Conservation (phyloP, 2,888 invertebrate species). For the Archips xylosteana region DNA sequence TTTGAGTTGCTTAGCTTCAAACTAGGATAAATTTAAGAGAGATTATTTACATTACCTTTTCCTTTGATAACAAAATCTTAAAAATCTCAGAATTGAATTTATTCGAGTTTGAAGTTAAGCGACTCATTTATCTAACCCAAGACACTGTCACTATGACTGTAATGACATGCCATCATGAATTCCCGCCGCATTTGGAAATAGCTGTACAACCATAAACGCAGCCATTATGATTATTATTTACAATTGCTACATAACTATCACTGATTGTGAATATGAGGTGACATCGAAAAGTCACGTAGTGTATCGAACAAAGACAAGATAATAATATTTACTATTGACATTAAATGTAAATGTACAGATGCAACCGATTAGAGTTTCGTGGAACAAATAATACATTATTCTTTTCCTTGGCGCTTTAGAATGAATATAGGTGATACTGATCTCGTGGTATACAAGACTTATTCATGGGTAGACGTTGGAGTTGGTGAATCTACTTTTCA, state of each 20-base stretch:
- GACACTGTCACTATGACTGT: not conserved
- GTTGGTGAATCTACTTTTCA: not conserved
- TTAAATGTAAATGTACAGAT: not conserved
- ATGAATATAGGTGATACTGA: too few species aligned
- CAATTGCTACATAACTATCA: slow-evolving; percentile 26
- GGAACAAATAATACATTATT: too few species aligned
- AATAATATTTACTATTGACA: slow-evolving; percentile 1
- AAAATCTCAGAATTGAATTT: too few species aligned
- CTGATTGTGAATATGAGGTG: slow-evolving; percentile 11
- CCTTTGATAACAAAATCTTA: too few species aligned
- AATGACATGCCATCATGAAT: not conserved
- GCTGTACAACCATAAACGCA: slow-evolving; percentile 14
- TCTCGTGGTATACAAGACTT: too few species aligned
- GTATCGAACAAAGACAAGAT: slow-evolving; percentile 26
- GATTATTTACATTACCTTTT: too few species aligned
- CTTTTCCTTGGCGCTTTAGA: too few species aligned
- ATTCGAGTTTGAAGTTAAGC: too few species aligned
- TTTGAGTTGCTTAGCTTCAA: too few species aligned
- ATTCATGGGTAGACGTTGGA: too few species aligned
- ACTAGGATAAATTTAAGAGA: too few species aligned
- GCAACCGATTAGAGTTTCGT: not conserved
- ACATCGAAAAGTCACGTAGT: slow-evolving; percentile 31
- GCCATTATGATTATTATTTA: slow-evolving; percentile 34
- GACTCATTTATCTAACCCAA: too few species aligned
- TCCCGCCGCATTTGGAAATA: not conserved